Evolutionary conservation across 64 coral and sea anemone species (phyloP).

Genomic region (Exaiptasia diaphana): DNA sequence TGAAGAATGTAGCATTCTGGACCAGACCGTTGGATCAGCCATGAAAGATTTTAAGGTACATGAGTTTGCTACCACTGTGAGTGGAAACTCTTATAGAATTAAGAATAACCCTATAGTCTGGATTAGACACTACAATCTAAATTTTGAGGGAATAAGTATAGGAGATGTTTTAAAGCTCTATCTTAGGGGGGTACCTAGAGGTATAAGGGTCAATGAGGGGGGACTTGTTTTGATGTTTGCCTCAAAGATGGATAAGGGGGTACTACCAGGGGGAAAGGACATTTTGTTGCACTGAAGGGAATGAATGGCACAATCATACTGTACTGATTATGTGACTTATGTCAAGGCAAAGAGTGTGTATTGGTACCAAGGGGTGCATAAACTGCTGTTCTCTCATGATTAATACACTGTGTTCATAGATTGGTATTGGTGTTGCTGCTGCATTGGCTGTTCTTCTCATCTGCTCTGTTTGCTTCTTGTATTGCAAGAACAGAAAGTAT

Average conservation of each 20-base stretch:
- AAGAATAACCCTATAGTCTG: not conserved
- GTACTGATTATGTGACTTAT: no score
- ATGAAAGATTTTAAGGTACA: slow-evolving; percentile 83
- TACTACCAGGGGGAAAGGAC: no score
- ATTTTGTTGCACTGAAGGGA: no score
- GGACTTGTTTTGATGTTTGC: no score
- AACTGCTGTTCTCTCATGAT: no score
- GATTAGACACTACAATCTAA: not conserved
- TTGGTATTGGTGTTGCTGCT: slow-evolving; percentile 74
- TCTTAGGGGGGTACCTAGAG: no score
- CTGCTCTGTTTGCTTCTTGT: slow-evolving; percentile 66
- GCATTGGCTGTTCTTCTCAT: slow-evolving; percentile 60
- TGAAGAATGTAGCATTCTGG: slow-evolving; percentile 65
- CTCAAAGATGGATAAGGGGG: no score
- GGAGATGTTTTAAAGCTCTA: no score
- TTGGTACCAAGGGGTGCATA: no score
- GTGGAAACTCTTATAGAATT: not conserved
- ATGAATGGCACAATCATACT: no score
- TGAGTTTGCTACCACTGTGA: not conserved
- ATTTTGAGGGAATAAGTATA: not conserved
- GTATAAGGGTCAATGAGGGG: no score
- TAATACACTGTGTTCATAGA: slow-evolving; percentile 59
- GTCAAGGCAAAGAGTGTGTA: no score
- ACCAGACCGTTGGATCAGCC: slow-evolving; percentile 77
- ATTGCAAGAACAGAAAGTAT: slow-evolving; percentile 85